Conservation (phyloP, 2,113 vertebrate genomes). For the Gambusia affinis region DNA sequence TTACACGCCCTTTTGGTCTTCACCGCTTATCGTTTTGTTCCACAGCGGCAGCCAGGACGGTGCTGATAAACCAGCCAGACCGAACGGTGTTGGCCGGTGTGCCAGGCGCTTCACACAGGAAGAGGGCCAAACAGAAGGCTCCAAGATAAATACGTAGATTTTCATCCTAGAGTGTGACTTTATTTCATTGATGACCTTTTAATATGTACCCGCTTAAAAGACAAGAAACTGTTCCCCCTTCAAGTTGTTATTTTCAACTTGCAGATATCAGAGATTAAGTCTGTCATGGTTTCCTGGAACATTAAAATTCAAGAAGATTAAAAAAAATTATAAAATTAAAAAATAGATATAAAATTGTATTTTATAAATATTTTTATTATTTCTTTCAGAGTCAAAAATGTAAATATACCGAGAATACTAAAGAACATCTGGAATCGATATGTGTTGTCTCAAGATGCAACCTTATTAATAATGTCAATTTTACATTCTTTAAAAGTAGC, state of each 20-base stretch:
- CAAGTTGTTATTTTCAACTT: not conserved
- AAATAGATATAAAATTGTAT: no score
- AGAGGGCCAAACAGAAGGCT: not conserved
- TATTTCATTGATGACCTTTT: not conserved
- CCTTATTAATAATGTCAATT: no score
- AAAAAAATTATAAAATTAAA: no score
- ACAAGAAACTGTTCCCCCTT: no score
- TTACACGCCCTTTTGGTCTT: conserved; percentile 12
- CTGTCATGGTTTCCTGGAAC: not conserved
- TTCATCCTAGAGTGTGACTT: not conserved
- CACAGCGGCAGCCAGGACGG: conserved; percentile 3
- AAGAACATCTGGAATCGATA: no score
- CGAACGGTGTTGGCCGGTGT: no score
- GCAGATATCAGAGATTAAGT: not conserved
- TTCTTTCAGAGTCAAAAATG: no score
- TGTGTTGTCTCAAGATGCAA: no score
- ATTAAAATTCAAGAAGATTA: not conserved
- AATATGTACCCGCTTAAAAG: not conserved
- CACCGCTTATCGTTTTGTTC: conserved; percentile 30
- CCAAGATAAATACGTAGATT: not conserved
- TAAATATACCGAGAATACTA: no score
- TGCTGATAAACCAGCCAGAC: conserved; percentile 27
- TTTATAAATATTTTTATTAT: no score
- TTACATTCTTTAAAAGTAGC: no score
- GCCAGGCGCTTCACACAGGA: not conserved